phyloP scores from a whole-genome alignment of 2,797 vertebrate genomes.

The Sebastes oblongus region DNA sequence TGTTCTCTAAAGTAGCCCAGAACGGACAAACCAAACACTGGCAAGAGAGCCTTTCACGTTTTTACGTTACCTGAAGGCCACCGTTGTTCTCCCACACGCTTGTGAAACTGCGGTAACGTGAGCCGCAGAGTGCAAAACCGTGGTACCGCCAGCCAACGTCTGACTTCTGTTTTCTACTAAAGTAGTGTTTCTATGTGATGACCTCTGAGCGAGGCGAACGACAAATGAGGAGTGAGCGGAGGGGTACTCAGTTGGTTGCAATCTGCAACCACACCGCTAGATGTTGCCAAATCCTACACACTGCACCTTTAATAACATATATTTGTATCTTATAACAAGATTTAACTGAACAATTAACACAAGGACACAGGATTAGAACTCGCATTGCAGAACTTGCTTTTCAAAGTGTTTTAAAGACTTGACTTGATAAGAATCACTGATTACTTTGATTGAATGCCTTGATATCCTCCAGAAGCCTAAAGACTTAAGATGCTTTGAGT shows the following conservation, averaged over 20 bases:
- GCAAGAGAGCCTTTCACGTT: no score
- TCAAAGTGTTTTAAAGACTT: background rate
- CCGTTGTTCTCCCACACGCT: no score
- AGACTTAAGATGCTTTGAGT: background rate
- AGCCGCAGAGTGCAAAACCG: no score
- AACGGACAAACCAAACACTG: rapidly evolving
- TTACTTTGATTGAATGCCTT: background rate
- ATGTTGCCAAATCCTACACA: no score
- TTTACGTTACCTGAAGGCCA: rapidly evolving
- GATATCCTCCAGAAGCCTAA: background rate
- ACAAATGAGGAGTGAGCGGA: no score
- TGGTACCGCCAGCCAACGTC: rapidly evolving
- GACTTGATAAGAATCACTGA: background rate
- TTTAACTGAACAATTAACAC: background rate
- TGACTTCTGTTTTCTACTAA: no score
- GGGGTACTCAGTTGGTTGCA: no score
- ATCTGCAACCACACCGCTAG: no score
- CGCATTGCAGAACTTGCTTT: background rate
- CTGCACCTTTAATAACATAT: rapidly evolving
- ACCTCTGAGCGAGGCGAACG: no score
- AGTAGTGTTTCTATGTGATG: no score
- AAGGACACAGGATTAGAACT: background rate
- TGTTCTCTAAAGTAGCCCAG: rapidly evolving
- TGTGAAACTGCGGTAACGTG: no score
- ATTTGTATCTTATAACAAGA: background rate